Percentiles rank a stretch among this genome's conserved stretches.
phyloP scores from a whole-genome alignment of 2,113 vertebrate species.

The Pseudorasbora parva region DNA sequence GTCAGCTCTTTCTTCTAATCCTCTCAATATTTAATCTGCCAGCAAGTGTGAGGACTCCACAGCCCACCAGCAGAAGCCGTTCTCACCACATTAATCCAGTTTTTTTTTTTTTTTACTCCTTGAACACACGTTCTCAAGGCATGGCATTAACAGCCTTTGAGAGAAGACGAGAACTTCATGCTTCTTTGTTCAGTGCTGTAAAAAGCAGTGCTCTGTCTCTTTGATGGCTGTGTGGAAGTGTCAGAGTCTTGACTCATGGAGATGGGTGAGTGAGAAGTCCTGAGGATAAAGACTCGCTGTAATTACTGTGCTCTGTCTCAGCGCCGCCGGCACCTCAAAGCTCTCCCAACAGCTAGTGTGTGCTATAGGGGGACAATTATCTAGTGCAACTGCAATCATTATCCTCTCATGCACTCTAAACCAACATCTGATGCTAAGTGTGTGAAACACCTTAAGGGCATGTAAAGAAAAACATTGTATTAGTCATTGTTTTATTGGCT shows the following conservation, averaged over 20 bases:
- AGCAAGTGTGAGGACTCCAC: constrained; percentile 40
- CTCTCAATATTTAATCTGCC: constrained; percentile 56
- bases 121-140: constrained; percentile 42
- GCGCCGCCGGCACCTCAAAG: background rate
- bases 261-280: constrained; percentile 41
- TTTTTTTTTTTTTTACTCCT: constrained; percentile 36
- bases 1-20: constrained; percentile 50
- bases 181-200: constrained; percentile 33
- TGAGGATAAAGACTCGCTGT: constrained; percentile 47
- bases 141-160: constrained; percentile 19
- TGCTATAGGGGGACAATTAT: background rate
- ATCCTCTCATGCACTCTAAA: background rate
- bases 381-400: constrained; percentile 6
- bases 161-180: background rate
- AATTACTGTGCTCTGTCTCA: constrained; percentile 36
- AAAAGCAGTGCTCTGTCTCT: constrained; percentile 6
- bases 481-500: background rate
- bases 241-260: background rate
- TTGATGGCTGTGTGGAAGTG: background rate
- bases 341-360: background rate
- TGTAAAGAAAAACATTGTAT: background rate
- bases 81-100: constrained; percentile 40
- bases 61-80: constrained; percentile 31
- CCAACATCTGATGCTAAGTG: background rate
- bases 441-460: background rate